A percentile compares a stretch with the other conserved stretches of the same genome.
Conservation (phyloP, 1,140 invertebrate species). For the Medauroidea extradentata region DNA sequence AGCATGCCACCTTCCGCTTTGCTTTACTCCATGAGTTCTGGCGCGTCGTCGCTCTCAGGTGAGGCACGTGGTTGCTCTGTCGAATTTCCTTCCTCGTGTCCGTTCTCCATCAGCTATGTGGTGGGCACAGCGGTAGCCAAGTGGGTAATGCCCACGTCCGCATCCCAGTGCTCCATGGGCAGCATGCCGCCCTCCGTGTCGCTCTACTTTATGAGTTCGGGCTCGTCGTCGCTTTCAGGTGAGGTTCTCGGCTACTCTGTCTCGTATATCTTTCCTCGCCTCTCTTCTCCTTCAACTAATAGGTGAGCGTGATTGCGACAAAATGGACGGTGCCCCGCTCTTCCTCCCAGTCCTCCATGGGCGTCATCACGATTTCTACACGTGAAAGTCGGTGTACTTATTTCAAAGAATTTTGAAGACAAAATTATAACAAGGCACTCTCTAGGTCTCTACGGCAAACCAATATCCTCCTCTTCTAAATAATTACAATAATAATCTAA, state of each 20-base stretch:
- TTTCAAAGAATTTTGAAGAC: too few species aligned
- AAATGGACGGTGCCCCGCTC: conserved; percentile 44
- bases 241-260: not conserved
- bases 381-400: too few species aligned
- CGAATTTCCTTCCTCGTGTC: too few species aligned
- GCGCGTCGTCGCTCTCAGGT: conserved; percentile 60
- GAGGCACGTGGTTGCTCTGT: not conserved
- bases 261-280: too few species aligned
- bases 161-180: conserved; percentile 51
- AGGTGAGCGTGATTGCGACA: conserved; percentile 45
- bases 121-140: conserved; percentile 44
- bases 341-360: conserved; percentile 51
- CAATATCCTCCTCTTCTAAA: too few species aligned
- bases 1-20: conserved; percentile 66
- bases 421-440: too few species aligned
- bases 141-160: conserved; percentile 45
- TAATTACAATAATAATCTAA: too few species aligned
- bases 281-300: conserved; percentile 37
- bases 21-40: conserved; percentile 77
- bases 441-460: too few species aligned
- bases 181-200: conserved; percentile 64
- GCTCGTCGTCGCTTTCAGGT: conserved; percentile 60
- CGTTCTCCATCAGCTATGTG: conserved; percentile 39
- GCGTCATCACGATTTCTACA: conserved; percentile 54
- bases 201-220: conserved; percentile 77